Evolutionary conservation across 2,888 invertebrate species (phyloP), one percentile per base, ranked within the genome.

Genomic region (Drymonia ruficornis): DNA sequence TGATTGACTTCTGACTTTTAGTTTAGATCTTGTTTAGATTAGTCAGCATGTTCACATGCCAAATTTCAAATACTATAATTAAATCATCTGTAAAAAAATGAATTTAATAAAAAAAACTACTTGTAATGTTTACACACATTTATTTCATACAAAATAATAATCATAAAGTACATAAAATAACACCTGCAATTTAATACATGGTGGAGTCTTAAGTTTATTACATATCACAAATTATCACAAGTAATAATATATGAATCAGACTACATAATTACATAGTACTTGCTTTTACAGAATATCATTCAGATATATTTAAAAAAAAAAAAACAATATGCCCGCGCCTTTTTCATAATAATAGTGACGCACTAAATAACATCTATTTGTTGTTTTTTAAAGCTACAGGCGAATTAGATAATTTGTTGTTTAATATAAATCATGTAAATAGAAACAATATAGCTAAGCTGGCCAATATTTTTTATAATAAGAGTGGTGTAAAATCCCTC

Each of bases 211-310:
- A 81, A 68, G 61, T 50, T 70, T 76, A 76, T 59, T 68, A 68
- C 65, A 67, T 74, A 87, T 87, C 87, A 87, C 87, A 87, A 81
- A 73, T 72, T 88, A 88, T 87, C 87, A 88, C 87, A 47, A 47
- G 47, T 47, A 87, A n/a, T 80, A 79, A 66, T 71, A 70, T 78
- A 68, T 47, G 70, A 72, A 74, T 83, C 85, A 86, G 83, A 81
- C 80, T 81, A 84, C 72, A 63, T 53, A 55, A 63, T 61, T 62
- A 23, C 50, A 53, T 23, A 55, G 56, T 56, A 65, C 23, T 57
- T 60, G 56, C 55, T 53, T 61, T 60, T 36, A 36, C 36, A 36
- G 5, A n/a, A 36, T 36, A 36, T n/a, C n/a, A 3, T 3, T n/a
- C n/a, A 36, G 31, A 9, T 1, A 8, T 31, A 2, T 2, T 2